Conservation (phyloP, 2,113 vertebrate species). For the Ranitomeya imitator region DNA sequence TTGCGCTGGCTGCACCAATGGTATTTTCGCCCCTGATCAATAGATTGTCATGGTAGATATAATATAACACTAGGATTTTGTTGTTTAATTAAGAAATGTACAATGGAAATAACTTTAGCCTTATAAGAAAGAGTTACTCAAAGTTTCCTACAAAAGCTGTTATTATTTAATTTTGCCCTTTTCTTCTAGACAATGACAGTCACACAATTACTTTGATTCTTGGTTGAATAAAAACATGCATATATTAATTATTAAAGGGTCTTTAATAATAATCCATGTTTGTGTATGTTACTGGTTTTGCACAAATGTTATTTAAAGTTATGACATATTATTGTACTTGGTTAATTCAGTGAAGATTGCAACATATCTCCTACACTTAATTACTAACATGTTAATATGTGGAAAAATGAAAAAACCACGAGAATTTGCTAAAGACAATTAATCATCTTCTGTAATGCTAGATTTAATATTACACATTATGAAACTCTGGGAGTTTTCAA, state of each 20-base stretch:
- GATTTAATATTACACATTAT: not conserved
- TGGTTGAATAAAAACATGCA: not conserved
- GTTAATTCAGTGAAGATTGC: not conserved
- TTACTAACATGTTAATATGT: constrained; percentile 29
- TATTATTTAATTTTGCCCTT: not conserved
- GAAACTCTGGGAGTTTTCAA: not conserved
- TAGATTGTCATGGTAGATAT: not conserved
- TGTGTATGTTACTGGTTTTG: not conserved
- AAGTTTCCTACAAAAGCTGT: not conserved
- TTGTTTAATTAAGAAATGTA: too few species aligned
- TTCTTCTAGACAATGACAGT: not conserved
- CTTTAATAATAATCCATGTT: constrained; percentile 7
- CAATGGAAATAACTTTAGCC: not conserved
- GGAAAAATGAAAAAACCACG: not conserved
- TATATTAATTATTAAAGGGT: not conserved
- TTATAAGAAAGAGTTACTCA: not conserved
- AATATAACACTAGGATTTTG: not conserved
- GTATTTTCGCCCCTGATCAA: too few species aligned
- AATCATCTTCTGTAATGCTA: not conserved
- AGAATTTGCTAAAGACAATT: not conserved
- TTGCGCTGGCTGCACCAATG: too few species aligned
- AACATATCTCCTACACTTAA: constrained; percentile 25
- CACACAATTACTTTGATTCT: not conserved
- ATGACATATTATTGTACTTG: not conserved
- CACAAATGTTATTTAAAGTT: not conserved